Evolutionary conservation across 2,888 invertebrate genomes (phyloP).

Genomic region (Glyphotaelius pellucidus): DNA sequence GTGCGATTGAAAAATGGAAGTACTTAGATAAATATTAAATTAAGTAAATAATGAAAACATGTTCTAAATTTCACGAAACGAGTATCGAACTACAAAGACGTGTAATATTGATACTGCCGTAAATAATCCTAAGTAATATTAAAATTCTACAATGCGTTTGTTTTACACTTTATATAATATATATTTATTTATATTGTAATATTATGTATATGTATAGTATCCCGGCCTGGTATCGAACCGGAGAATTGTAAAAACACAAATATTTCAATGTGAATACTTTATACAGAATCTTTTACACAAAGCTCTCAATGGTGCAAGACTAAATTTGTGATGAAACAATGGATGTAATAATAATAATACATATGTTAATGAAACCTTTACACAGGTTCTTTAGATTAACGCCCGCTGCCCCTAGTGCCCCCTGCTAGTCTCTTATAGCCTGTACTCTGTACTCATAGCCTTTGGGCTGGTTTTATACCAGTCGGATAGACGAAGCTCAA

Average conservation of each 20-base stretch:
- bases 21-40: conserved; percentile 61
- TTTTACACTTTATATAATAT: conserved; percentile 52
- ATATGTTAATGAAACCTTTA: background rate
- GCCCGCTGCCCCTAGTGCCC: background rate
- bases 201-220: conserved; percentile 14
- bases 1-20: conserved; percentile 51
- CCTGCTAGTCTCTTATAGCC: background rate
- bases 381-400: background rate
- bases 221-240: conserved; percentile 10
- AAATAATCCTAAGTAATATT: conserved; percentile 56
- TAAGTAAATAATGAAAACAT: conserved; percentile 71
- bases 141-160: conserved; percentile 59
- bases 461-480: background rate
- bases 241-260: conserved; percentile 40
- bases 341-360: background rate
- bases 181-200: conserved; percentile 34
- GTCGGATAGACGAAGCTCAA: background rate
- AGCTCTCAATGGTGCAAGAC: background rate
- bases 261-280: conserved; percentile 39
- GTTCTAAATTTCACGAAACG: conserved; percentile 73
- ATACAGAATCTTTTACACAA: conserved; percentile 10
- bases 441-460: background rate
- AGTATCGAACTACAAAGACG: conserved; percentile 73
- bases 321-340: background rate
- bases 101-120: conserved; percentile 65